A percentile compares a stretch with the other conserved stretches of the same genome.
Evolutionary conservation across 2,888 invertebrate genomes (phyloP).

Genomic region (Lochmaea capreae): DNA sequence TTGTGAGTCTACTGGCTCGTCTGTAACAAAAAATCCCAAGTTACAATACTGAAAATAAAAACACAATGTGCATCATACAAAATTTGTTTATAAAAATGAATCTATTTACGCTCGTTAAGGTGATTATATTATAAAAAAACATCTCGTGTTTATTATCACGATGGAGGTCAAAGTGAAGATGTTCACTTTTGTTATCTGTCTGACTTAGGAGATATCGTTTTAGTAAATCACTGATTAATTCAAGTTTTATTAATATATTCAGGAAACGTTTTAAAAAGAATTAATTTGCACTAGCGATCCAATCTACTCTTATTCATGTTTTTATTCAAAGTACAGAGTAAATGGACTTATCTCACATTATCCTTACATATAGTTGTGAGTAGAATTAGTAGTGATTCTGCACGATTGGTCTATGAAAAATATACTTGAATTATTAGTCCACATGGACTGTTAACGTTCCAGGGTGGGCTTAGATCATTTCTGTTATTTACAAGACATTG

Average conservation of each 20-base stretch:
- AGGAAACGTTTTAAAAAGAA: background rate
- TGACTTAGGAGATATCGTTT: background rate
- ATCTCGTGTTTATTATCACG: background rate
- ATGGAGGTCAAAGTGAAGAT: slow-evolving; percentile 12
- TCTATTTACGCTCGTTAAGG: background rate
- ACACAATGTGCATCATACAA: background rate
- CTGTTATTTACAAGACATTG: too few species aligned
- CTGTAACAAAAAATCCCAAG: slow-evolving; percentile 54
- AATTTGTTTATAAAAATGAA: slow-evolving; percentile 4
- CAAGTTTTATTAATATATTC: background rate
- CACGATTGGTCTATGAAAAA: too few species aligned
- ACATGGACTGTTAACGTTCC: too few species aligned
- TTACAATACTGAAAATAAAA: background rate
- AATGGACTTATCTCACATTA: too few species aligned
- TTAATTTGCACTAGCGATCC: too few species aligned
- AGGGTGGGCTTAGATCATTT: too few species aligned
- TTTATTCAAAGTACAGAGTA: too few species aligned
- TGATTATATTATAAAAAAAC: slow-evolving; percentile 6
- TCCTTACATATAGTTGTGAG: too few species aligned
- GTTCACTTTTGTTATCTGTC: slow-evolving; percentile 10
- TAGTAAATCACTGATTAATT: too few species aligned
- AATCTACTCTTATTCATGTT: too few species aligned
- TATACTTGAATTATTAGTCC: too few species aligned
- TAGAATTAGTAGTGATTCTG: too few species aligned
- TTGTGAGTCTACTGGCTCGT: slow-evolving; percentile 51